These are phyloP conservation scores for Solen grandis DNA, from an alignment of 1,140 invertebrate genomes.

Conservation along the genomic window DNA sequence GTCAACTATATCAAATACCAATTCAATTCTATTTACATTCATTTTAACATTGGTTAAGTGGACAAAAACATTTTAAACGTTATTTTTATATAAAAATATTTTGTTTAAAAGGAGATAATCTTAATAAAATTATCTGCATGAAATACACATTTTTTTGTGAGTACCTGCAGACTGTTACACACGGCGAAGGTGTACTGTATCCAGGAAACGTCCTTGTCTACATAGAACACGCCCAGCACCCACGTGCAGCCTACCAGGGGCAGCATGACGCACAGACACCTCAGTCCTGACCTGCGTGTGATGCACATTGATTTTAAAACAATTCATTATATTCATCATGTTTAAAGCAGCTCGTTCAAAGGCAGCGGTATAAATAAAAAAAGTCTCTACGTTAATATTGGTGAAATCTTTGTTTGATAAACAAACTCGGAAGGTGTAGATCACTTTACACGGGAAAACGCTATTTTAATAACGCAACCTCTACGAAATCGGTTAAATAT, in stretches of 20 bases:
- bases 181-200: slow-evolving; percentile 33
- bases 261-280: slow-evolving; percentile 21
- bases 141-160: too few relatives aligned
- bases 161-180: slow-evolving; percentile 38
- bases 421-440: too few relatives aligned
- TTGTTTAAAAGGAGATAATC: background rate
- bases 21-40: background rate
- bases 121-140: background rate
- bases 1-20: background rate
- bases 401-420: too few relatives aligned
- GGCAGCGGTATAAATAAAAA: too few relatives aligned
- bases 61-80: background rate
- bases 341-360: too few relatives aligned
- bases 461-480: too few relatives aligned
- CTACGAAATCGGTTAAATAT: too few relatives aligned
- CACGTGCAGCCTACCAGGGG: slow-evolving; percentile 28
- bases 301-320: too few relatives aligned
- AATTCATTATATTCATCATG: too few relatives aligned
- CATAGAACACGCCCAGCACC: slow-evolving; percentile 37
- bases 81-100: background rate
- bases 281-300: slow-evolving; percentile 8
- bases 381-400: too few relatives aligned
- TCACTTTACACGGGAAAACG: too few relatives aligned
- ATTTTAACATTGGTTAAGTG: background rate
- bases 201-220: slow-evolving; percentile 9